These are phyloP conservation scores for Saccopteryx bilineata DNA, from an alignment of 2,113 vertebrate genomes.

Conservation along the genomic window DNA sequence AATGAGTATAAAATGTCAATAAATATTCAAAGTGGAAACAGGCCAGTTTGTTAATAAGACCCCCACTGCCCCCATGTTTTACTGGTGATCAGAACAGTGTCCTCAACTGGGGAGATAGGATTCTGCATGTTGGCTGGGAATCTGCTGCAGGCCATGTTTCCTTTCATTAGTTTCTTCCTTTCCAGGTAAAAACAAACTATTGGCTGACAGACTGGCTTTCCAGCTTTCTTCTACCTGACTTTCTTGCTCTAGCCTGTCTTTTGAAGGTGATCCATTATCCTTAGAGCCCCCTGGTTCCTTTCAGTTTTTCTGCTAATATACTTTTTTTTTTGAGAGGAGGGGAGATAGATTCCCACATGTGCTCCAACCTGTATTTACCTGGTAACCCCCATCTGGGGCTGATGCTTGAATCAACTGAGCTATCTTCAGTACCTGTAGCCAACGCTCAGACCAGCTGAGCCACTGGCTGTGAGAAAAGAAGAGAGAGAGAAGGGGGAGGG, in stretches of 20 bases:
- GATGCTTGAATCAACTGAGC: not conserved
- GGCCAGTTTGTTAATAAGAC: not conserved
- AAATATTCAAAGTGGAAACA: constrained; percentile 40
- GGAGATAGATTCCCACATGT: too few relatives aligned
- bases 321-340: too few relatives aligned
- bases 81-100: constrained; percentile 42
- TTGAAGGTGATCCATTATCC: constrained; percentile 22
- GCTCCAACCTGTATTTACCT: too few relatives aligned
- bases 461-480: too few relatives aligned
- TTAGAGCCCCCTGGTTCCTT: constrained; percentile 25
- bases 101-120: not conserved
- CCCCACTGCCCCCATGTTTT: not conserved
- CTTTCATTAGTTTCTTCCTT: constrained; percentile 19
- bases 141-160: not conserved
- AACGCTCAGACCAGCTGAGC: too few relatives aligned
- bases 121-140: not conserved
- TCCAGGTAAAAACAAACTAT: constrained; percentile 44
- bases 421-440: too few relatives aligned
- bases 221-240: constrained; percentile 33
- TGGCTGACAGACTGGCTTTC: not conserved
- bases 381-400: too few relatives aligned
- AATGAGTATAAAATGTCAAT: constrained; percentile 42
- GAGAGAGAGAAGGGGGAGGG: too few relatives aligned
- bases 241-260: not conserved
- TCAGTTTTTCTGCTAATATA: constrained; percentile 42